Conservation (phyloP, 2,113 vertebrate species). For the Albula goreensis region DNA sequence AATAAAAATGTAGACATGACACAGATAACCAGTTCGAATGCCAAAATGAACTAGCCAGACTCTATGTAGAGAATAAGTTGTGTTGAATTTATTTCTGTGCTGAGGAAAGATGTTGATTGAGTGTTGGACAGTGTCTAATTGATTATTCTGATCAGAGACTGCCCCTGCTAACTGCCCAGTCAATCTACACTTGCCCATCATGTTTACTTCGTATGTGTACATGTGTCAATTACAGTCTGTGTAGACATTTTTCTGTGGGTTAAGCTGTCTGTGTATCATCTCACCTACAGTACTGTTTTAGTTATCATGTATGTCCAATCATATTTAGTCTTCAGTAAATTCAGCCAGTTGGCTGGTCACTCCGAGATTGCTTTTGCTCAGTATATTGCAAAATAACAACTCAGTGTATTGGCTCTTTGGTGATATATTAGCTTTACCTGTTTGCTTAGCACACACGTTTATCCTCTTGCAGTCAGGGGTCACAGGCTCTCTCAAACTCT, state of each 20-base stretch:
- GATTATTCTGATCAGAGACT: too few relatives aligned
- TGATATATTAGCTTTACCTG: conserved; percentile 50
- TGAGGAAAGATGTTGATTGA: too few relatives aligned
- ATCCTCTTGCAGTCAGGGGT: background rate
- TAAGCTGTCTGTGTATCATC: background rate
- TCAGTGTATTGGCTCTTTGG: background rate
- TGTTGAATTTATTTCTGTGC: too few relatives aligned
- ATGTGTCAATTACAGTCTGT: background rate
- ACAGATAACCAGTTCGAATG: too few relatives aligned
- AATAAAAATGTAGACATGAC: too few relatives aligned
- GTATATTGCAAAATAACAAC: background rate
- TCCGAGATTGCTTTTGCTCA: background rate
- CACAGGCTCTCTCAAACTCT: background rate
- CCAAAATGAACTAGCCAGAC: too few relatives aligned
- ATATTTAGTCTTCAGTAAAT: background rate
- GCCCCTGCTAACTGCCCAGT: too few relatives aligned
- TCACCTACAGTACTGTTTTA: background rate
- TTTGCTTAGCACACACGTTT: conserved; percentile 41
- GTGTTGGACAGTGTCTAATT: too few relatives aligned
- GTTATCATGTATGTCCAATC: background rate
- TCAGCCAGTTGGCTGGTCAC: background rate
- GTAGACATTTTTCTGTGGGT: background rate
- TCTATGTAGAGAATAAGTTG: too few relatives aligned
- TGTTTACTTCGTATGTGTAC: too few relatives aligned
- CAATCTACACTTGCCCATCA: too few relatives aligned